These are phyloP conservation scores for Dilophus febrilis DNA, from an alignment of 2,888 invertebrate genomes.

Conservation along the genomic window DNA sequence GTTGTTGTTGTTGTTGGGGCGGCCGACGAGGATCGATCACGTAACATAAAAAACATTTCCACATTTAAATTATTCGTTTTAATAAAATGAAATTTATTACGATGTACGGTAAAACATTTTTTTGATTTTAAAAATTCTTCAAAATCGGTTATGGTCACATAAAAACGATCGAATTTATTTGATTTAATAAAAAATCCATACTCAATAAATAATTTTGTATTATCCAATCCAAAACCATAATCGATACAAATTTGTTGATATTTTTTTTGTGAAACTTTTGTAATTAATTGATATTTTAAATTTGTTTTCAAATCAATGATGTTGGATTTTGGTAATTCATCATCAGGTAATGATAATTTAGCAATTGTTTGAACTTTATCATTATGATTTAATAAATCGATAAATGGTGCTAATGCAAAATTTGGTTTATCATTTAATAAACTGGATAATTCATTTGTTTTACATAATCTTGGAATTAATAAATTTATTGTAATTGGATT, in stretches of 20 bases:
- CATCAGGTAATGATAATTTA: constrained; percentile 15
- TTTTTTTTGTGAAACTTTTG: constrained; percentile 30
- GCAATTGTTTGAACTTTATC: constrained; percentile 38
- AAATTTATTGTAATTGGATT: constrained; percentile 34
- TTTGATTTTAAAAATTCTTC: constrained; percentile 25
- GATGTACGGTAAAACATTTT: constrained; percentile 26
- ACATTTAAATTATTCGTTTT: constrained; percentile 39
- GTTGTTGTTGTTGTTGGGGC: background rate
- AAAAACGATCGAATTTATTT: constrained; percentile 51
- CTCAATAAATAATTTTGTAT: constrained; percentile 61
- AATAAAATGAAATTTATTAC: constrained; percentile 45
- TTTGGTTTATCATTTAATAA: constrained; percentile 39
- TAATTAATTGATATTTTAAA: constrained; percentile 7
- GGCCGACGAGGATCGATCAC: too few relatives aligned
- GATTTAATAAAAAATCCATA: constrained; percentile 60
- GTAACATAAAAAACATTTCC: constrained; percentile 42
- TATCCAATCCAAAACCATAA: constrained; percentile 66
- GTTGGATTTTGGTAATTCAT: constrained; percentile 5
- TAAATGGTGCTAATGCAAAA: constrained; percentile 68
- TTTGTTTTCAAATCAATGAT: constrained; percentile 9
- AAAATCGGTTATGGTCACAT: constrained; percentile 39
- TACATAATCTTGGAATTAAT: constrained; percentile 25
- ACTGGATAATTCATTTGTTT: constrained; percentile 16
- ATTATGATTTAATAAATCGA: constrained; percentile 83
- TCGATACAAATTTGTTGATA: constrained; percentile 72